Conservation (phyloP, 2,113 vertebrate genomes). For the Rhadina sibilatrix region DNA sequence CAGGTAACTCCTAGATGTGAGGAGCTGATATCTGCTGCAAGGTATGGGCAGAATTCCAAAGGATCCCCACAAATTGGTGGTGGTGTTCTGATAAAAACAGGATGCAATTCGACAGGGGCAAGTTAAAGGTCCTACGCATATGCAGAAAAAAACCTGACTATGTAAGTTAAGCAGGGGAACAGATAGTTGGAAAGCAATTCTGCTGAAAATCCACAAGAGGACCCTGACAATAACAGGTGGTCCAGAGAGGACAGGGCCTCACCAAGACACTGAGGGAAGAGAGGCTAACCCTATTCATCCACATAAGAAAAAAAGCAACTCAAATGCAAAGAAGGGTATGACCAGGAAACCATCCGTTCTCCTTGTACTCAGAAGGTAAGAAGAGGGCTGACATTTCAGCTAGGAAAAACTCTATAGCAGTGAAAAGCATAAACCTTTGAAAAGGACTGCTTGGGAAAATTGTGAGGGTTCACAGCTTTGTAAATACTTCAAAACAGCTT, state of each 20-base stretch:
- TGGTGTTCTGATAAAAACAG: not conserved
- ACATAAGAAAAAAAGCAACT: not conserved
- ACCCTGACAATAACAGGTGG: not conserved
- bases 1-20: not conserved
- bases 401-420: not conserved
- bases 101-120: not conserved
- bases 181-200: not conserved
- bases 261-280: not conserved
- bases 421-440: not conserved
- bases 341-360: not conserved
- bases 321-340: not conserved
- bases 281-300: not conserved
- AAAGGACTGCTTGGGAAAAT: not conserved
- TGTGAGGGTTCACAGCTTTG: not conserved
- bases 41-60: not conserved
- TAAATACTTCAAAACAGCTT: not conserved
- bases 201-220: not conserved
- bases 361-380: not conserved
- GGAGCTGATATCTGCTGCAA: not conserved
- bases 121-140: not conserved
- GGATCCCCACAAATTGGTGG: not conserved
- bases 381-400: not conserved
- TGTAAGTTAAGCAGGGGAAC: not conserved
- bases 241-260: not conserved
- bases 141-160: not conserved